Evolutionary conservation across 2,113 vertebrate genomes (phyloP), one percentile per base, ranked within the genome.

Genomic region (Hippocampus guttulatus): DNA sequence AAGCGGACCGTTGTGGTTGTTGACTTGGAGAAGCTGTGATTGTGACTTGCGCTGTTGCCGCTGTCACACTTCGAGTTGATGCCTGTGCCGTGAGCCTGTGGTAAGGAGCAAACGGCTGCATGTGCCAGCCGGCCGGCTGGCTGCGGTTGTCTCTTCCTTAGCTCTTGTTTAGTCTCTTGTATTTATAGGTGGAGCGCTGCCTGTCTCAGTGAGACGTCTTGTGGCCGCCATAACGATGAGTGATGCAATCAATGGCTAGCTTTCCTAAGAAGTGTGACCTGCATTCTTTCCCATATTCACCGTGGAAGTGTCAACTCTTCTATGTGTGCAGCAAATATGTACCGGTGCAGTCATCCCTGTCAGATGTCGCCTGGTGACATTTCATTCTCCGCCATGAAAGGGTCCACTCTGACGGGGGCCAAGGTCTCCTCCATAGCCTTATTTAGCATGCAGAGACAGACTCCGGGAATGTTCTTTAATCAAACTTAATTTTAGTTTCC

Each of bases 91-190:
- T 77, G 75, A 65, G 71, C 61, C 68, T 82, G 83, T 78, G 84
- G 81, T 61, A 72, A 71, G 58, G 76, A 78, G 14, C 1, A 78
- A 66, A 63, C 73, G 74, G 77, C 72, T 70, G 73, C 63, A 82
- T 84, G 78, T 76, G 77, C 82, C 71, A 72, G 81, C 69, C 16
- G 27, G 81, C 71, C 27, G 14, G 27, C 58, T 68, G 70, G 70
- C 68, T 83, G 83, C 20, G 83, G 86, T 79, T 61, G 81, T 77
- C 71, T 80, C 69, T 83, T 87, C 86, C 81, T 87, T 89, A 86
- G 88, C 76, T 74, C 73, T 78, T 88, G 87, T 85, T 84, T 84
- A 84, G 84, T 84, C 75, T 85, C 62, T 77, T 68, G 77, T 89
- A 87, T 90, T 90, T 87, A 83, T 83, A 88, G 85, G 75, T 76